Conservation (phyloP, 1,140 invertebrate species). For the Eurosta solidaginis region DNA sequence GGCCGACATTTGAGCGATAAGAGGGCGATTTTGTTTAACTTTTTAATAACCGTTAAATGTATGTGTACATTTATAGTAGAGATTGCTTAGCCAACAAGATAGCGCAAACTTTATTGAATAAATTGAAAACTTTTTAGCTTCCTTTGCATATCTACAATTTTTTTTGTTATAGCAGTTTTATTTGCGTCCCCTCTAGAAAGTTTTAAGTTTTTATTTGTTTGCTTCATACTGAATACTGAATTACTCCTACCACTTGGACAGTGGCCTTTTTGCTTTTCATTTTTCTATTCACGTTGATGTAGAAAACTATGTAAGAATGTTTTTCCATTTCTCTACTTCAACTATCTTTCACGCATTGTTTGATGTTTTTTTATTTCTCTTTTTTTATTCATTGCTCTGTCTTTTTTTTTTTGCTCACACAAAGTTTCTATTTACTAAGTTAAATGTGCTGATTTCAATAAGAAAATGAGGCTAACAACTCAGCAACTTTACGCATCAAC, state of each 20-base stretch:
- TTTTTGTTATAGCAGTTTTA: neutral
- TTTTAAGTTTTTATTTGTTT: neutral
- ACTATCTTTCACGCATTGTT: neutral
- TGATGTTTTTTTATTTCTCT: neutral
- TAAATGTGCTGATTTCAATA: conserved; percentile 15
- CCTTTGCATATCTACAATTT: too few species aligned
- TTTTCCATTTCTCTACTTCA: neutral
- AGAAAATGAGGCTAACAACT: conserved; percentile 6
- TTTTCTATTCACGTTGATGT: neutral
- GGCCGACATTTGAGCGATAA: neutral
- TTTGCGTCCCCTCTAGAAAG: too few species aligned
- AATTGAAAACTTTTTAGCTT: conserved; percentile 14
- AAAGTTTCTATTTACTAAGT: conserved; percentile 6
- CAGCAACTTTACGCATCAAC: neutral
- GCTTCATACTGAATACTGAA: neutral
- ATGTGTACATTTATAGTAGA: neutral
- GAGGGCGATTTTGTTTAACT: neutral
- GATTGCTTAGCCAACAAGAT: neutral
- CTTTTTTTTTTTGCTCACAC: neutral
- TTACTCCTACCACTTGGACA: neutral
- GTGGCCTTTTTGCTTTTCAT: neutral
- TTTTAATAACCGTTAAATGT: neutral
- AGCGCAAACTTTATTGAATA: conserved; percentile 20
- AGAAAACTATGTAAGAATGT: neutral
- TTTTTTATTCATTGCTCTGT: neutral